Conservation (phyloP, 1,140 invertebrate species). For the Piezodorus guildinii region DNA sequence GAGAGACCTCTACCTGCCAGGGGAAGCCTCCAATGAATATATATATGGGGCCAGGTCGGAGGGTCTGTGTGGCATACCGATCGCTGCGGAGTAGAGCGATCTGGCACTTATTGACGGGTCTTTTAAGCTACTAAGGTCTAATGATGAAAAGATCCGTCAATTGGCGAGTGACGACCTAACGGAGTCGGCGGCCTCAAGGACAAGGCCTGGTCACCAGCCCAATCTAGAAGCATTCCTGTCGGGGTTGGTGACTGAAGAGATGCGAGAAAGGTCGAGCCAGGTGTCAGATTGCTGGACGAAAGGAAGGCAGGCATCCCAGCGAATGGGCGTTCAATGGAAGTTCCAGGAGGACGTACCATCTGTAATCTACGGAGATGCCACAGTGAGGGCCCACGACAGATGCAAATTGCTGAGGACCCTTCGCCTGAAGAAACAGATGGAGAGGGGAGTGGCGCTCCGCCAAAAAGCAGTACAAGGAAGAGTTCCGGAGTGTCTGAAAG, state of each 20-base stretch:
- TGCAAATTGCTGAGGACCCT: background rate
- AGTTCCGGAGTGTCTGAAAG: constrained; percentile 8
- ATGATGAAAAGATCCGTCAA: background rate
- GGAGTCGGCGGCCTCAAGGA: background rate
- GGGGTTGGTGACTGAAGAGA: background rate
- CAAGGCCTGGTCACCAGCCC: background rate
- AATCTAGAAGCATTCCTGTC: background rate
- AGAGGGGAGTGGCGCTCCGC: background rate
- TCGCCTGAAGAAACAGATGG: background rate
- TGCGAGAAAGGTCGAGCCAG: background rate
- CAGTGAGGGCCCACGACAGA: background rate
- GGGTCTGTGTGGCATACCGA: too few relatives aligned
- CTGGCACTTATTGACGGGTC: too few relatives aligned
- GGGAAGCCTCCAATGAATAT: too few relatives aligned
- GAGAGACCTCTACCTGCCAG: too few relatives aligned
- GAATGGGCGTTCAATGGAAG: background rate
- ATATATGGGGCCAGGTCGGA: too few relatives aligned
- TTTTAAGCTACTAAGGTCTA: background rate
- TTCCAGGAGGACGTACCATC: background rate
- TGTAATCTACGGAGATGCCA: background rate
- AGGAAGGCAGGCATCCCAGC: background rate
- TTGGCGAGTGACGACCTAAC: background rate
- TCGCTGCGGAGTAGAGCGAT: too few relatives aligned
- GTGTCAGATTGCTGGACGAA: constrained; percentile 5
- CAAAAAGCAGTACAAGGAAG: constrained; percentile 20